Evolutionary conservation across 2,888 invertebrate genomes (phyloP), one percentile per base, ranked within the genome.

Genomic region (Drosophila pseudotalamancana): DNA sequence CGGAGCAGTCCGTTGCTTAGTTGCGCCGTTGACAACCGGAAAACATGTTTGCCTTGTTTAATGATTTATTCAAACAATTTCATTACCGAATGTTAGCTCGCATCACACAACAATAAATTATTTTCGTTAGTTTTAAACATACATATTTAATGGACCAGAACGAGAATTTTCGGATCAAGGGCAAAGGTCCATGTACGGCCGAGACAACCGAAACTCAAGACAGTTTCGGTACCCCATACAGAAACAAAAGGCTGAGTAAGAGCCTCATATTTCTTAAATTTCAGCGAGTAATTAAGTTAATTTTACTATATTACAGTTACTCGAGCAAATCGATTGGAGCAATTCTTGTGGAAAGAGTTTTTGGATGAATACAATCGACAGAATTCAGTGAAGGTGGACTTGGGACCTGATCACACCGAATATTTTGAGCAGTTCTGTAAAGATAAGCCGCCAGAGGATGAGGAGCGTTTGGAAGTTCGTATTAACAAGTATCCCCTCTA

Each of bases 261-360:
- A 19, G 34, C 8, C 1, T 8, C 5, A 18, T 42, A n/a, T 12
- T 23, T 12, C 1, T 27, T 4, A 46, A 4, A 6, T 4, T 27
- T 12, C 9, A 1, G 2, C 4, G 8, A 1, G 1, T 6, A 8
- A 27, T 40, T 4, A 14, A 16, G n/a, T 31, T 50, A 18, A 8
- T n/a, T 34, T 2, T 43, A 4, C 8, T 29, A 19, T 19, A 29
- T 27, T 53, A 4, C 50, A 90, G 90, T 66, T 4, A 90, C 90
- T 3, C 87, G 91, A 0, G 79, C 76, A 5, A 81, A 77, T 35
- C 86, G 85, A 4, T 74, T 87, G 61, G 88, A 90, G 35, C 87
- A 91, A 53, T 90, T 90, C 19, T 60, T 90, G 4, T 90, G 90
- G 90, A 79, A 90, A 49, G 89, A 90, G 53, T 80, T 90, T 4